Base-by-base conservation (phyloP, 2,113 vertebrate species). In the Nesoenas mayeri region DNA sequence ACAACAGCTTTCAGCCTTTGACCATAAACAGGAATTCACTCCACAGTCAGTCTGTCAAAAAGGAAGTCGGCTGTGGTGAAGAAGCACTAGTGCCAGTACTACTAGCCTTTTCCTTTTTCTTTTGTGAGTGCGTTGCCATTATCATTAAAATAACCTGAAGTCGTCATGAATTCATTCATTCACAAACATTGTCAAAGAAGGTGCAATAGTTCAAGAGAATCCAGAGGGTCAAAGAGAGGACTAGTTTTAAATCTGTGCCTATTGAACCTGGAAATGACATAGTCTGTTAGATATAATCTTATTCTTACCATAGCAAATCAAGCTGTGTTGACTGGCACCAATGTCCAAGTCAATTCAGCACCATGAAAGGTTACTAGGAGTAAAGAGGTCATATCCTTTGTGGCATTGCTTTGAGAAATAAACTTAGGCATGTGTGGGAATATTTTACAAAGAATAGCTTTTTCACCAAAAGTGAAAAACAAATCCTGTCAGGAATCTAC, bases 141-240 rank as follows among this genome's bases (percentile, higher is more conserved):
- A 98, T 98, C 98, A 99, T 98, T 97, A 99, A 98, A 99, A 99
- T 99, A 98, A 97, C 98, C 95, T 98, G 93, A 97, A 98, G 98
- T 98, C 97, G 95, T 98, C 98, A 98, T 98, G 98, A 98, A 98
- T 99, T 98, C 98, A 98, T 98, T 99, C 98, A 98, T 98, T 98
- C 98, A 98, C 98, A 98, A 99, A 99, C 98, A 98, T 98, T 98
- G 98, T 99, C 98, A 98, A 98, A 98, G 98, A 96, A 98, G 97
- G 98, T 98, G 98, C 97, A 97, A 97, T 97, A 98, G 98, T 98
- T 98, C 98, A 98, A 98, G 98, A 98, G 98, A 98, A 98, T 97
- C 96, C 97, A 97, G 96, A 98, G 97, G 96, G 97, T 98, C 96
- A 97, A 97, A 98, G 97, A 97, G 97, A 98, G 97, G 97, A 98